Percentiles rank a stretch among this genome's conserved stretches.
These are phyloP conservation scores for Syritta pipiens DNA, from an alignment of 2,888 invertebrate genomes.

Conservation along the genomic window DNA sequence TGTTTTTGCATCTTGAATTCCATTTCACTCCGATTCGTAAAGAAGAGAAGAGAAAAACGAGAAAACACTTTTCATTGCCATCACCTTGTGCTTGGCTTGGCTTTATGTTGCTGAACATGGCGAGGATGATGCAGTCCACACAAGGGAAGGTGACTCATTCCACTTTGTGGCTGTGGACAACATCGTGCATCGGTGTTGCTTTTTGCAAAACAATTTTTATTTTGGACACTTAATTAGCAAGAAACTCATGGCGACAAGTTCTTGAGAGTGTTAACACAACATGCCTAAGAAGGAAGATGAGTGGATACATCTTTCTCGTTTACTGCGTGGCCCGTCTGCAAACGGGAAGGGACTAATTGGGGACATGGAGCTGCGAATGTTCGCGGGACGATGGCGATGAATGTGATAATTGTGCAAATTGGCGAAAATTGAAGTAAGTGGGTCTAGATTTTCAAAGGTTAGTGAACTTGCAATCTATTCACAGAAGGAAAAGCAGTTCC, in stretches of 20 bases:
- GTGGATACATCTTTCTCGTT: neutral
- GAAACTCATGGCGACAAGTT: constrained; percentile 44
- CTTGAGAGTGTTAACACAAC: constrained; percentile 39
- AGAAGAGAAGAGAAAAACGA: constrained; percentile 1
- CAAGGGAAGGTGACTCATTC: constrained; percentile 55
- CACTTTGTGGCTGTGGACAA: neutral
- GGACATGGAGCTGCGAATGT: too few species aligned
- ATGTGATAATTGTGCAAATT: constrained; percentile 12
- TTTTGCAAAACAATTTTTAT: constrained; percentile 8
- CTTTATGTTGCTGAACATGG: constrained; percentile 21
- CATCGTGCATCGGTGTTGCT: neutral
- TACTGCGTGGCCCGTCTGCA: neutral
- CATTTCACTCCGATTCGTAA: constrained; percentile 28
- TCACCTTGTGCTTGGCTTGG: constrained; percentile 46
- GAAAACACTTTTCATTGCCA: constrained; percentile 61
- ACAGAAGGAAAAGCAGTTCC: too few species aligned
- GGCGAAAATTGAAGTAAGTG: neutral
- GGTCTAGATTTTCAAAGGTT: neutral
- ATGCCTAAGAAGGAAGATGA: constrained; percentile 17
- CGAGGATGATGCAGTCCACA: constrained; percentile 17
- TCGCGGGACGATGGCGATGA: neutral
- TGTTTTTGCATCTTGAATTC: constrained; percentile 54
- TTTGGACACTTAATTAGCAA: constrained; percentile 55
- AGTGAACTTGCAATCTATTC: neutral
- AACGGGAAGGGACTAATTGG: constrained; percentile 20